Percentiles rank a stretch among this genome's conserved stretches.
These are phyloP conservation scores for Knipowitschia caucasica DNA, from an alignment of 2,797 vertebrate species.

Conservation along the genomic window DNA sequence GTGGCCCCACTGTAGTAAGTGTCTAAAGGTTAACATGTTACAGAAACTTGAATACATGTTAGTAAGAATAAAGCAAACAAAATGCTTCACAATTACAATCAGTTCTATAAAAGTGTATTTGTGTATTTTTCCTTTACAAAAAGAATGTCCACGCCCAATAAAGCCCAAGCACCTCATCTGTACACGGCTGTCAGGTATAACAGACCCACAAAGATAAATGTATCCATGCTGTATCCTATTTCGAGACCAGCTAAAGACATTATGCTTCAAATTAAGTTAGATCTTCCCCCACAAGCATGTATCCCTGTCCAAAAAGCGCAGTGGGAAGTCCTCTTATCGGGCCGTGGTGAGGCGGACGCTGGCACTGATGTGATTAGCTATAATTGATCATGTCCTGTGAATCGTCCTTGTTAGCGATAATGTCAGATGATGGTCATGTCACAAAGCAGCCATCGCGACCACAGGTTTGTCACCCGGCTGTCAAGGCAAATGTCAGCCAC, in stretches of 20 bases:
- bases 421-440: constrained; percentile 51
- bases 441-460: constrained; percentile 40
- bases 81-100: too few species aligned
- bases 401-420: constrained; percentile 52
- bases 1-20: too few species aligned
- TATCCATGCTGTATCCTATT: constrained; percentile 60
- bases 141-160: neutral
- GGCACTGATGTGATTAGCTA: constrained; percentile 63
- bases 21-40: too few species aligned
- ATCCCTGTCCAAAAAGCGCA: constrained; percentile 58
- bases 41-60: too few species aligned
- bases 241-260: constrained; percentile 69
- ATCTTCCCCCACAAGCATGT: constrained; percentile 51
- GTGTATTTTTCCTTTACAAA: neutral
- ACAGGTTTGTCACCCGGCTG: constrained; percentile 15
- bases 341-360: constrained; percentile 55
- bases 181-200: constrained; percentile 50
- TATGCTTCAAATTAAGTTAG: constrained; percentile 69
- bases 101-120: neutral
- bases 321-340: constrained; percentile 62
- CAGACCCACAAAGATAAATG: constrained; percentile 46
- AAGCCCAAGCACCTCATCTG: constrained; percentile 25
- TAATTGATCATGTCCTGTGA: constrained; percentile 67
- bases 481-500: constrained; percentile 23
- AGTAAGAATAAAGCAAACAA: too few species aligned